Percentiles rank a stretch among this genome's conserved stretches.
Evolutionary conservation across 2,888 invertebrate species (phyloP).

Genomic region (Andricus curvator): DNA sequence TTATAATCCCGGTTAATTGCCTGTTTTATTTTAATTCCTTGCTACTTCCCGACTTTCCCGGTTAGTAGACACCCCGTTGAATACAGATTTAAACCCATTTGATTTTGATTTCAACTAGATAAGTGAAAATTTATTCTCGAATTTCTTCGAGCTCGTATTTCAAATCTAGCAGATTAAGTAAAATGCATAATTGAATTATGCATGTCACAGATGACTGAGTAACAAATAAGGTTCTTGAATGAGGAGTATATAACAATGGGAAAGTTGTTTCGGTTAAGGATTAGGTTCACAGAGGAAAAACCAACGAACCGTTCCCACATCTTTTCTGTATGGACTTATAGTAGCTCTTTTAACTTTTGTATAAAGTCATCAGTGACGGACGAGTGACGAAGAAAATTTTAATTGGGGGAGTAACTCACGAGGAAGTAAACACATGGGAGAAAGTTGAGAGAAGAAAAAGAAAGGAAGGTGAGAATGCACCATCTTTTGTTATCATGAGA

Average conservation of each 20-base stretch:
- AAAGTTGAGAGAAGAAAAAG: constrained; percentile 23
- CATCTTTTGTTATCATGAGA: neutral
- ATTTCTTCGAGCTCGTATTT: neutral
- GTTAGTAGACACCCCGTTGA: too few relatives aligned
- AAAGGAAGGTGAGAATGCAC: neutral
- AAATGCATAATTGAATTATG: neutral
- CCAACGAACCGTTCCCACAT: constrained; percentile 13
- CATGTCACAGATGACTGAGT: neutral
- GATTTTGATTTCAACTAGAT: neutral
- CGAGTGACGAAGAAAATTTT: constrained; percentile 31
- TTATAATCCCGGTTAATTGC: too few relatives aligned
- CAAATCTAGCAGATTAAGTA: neutral
- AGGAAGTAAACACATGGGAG: constrained; percentile 16
- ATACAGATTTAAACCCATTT: neutral
- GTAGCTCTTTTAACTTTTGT: neutral
- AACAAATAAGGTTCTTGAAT: neutral
- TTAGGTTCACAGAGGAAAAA: neutral
- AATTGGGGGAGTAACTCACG: neutral
- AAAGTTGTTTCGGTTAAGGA: constrained; percentile 13
- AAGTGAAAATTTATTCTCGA: neutral
- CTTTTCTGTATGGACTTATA: neutral
- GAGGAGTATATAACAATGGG: neutral
- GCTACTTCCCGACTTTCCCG: too few relatives aligned
- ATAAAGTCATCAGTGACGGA: constrained; percentile 6
- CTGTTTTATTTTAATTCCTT: too few relatives aligned